These are phyloP conservation scores for Mnemiopsis leidyi DNA, from an alignment of 37 sponge, comb jelly and placozoan species.

Conservation along the genomic window DNA sequence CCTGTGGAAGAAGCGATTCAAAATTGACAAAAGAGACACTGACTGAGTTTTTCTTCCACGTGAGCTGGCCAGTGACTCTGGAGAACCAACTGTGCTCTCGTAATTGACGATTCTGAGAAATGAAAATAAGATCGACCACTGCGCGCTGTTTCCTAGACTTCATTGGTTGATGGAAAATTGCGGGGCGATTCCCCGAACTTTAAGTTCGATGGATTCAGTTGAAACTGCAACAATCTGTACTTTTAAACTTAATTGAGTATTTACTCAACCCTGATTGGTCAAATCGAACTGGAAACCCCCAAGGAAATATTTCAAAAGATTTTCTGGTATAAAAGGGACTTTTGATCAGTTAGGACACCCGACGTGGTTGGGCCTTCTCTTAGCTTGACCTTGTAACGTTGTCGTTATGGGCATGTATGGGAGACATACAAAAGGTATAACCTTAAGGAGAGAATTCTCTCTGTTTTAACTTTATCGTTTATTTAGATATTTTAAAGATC, in stretches of 20 bases:
- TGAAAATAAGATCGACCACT: background rate
- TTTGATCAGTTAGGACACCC: background rate
- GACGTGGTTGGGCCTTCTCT: constrained; percentile 20
- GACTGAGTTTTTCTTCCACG: too few relatives aligned
- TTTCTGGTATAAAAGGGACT: constrained; percentile 8
- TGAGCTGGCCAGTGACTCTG: too few relatives aligned
- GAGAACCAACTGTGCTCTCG: too few relatives aligned
- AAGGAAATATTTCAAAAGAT: background rate
- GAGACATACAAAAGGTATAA: background rate
- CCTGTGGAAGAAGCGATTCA: background rate
- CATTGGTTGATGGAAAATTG: background rate
- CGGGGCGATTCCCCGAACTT: background rate
- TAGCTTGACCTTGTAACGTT: background rate
- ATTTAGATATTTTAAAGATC: background rate
- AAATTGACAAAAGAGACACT: too few relatives aligned
- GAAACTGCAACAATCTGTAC: background rate
- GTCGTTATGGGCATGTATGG: background rate
- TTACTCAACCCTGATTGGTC: background rate
- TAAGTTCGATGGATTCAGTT: background rate
- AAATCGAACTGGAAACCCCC: background rate
- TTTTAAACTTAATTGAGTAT: background rate
- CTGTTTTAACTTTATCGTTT: background rate
- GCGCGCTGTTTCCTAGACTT: background rate
- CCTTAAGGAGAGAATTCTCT: background rate
- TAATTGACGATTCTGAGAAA: background rate